Evolutionary conservation across 2,888 invertebrate genomes (phyloP).

Genomic region (Meta bourneti): DNA sequence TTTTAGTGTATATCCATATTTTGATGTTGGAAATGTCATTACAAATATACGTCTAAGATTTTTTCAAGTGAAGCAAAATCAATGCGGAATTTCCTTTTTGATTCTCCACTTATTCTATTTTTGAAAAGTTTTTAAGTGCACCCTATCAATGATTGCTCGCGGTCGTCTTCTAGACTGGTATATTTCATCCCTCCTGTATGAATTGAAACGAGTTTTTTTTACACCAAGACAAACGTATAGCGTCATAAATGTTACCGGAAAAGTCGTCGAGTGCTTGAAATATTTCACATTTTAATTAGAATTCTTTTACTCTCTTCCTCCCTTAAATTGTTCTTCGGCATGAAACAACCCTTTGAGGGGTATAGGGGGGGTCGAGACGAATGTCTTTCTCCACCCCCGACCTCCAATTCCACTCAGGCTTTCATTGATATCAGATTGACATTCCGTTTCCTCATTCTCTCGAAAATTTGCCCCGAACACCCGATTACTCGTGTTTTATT

Average conservation of each 20-base stretch:
- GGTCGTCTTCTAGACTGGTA: no score
- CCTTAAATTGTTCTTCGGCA: conserved; percentile 56
- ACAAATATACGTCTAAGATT: no score
- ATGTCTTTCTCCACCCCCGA: conserved; percentile 9
- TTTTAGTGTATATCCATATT: no score
- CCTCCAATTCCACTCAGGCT: not conserved
- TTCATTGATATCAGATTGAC: conserved; percentile 74
- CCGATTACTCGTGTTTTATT: conserved; percentile 68
- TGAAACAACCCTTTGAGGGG: conserved; percentile 37
- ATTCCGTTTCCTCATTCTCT: conserved; percentile 68
- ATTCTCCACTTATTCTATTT: no score
- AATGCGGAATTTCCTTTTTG: no score
- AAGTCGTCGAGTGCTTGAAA: conserved; percentile 48
- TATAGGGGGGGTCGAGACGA: not conserved
- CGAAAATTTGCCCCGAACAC: conserved; percentile 61
- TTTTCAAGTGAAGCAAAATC: no score
- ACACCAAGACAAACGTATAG: no score
- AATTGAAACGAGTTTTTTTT: no score
- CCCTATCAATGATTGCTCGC: no score
- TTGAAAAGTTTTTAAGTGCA: no score
- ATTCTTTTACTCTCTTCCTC: conserved; percentile 31
- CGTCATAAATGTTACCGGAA: not conserved
- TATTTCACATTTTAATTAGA: conserved; percentile 66
- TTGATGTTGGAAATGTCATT: no score
- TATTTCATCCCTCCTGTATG: no score